A percentile compares a stretch with the other conserved stretches of the same genome.
Evolutionary conservation across 2,113 vertebrate genomes (phyloP).

Genomic region (Pachypanchax playfairii): DNA sequence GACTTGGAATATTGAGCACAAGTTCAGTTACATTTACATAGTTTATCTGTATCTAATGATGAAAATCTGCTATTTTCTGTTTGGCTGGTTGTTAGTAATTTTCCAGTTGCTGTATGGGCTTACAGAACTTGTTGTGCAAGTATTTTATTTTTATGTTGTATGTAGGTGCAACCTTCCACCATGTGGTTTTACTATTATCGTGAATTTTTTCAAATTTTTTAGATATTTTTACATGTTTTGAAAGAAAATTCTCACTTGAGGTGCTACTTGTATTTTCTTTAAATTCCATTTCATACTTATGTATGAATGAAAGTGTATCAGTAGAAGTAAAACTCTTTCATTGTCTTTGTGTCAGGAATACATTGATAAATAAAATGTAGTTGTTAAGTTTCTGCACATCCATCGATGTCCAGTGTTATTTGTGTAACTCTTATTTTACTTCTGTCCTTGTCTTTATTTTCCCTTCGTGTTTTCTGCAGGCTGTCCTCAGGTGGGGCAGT

Average conservation of each 20-base stretch:
- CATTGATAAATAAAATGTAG: no score
- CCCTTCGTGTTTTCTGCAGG: conserved; percentile 71
- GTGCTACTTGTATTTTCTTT: background rate
- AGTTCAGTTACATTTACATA: background rate
- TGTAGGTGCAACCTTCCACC: background rate
- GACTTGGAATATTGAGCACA: background rate
- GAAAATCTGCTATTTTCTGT: background rate
- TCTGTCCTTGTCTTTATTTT: background rate
- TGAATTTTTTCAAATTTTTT: no score
- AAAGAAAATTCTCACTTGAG: background rate
- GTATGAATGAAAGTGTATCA: background rate
- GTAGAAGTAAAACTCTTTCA: background rate
- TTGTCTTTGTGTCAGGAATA: no score
- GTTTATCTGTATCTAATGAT: conserved; percentile 4
- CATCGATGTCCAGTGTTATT: background rate
- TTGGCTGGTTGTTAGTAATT: conserved; percentile 42
- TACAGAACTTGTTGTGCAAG: conserved; percentile 50
- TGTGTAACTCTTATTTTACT: background rate
- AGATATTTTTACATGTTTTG: conserved; percentile 1
- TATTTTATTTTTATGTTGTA: conserved; percentile 16
- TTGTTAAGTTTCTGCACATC: background rate
- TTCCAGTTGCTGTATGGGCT: conserved; percentile 39
- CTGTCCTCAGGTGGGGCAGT: conserved; percentile 88
- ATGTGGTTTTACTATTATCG: background rate
- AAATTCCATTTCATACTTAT: background rate